Conservation (phyloP, 2,113 vertebrate genomes). For the Atractosteus spatula region DNA sequence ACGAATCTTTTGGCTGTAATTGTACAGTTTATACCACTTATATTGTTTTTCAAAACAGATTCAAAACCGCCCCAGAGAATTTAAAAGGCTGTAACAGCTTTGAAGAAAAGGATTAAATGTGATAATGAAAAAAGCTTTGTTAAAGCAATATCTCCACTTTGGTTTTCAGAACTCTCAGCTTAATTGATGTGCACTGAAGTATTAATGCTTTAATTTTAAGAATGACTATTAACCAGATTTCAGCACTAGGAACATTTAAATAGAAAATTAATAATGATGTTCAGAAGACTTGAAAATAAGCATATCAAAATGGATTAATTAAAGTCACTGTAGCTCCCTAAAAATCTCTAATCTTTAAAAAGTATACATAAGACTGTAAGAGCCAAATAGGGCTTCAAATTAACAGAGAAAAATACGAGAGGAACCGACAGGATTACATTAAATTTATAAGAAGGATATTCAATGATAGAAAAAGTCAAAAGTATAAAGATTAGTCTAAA, state of each 20-base stretch:
- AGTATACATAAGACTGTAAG: slow-evolving; percentile 32
- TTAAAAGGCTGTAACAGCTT: neutral
- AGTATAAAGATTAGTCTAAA: no score
- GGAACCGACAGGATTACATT: slow-evolving; percentile 37
- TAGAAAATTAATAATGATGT: neutral
- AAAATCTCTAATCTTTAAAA: slow-evolving; percentile 9
- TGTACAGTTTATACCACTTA: neutral
- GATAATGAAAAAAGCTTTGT: neutral
- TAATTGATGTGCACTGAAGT: neutral
- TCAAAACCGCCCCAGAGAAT: neutral
- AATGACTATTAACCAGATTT: neutral
- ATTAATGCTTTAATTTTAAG: neutral
- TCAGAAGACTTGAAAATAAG: neutral
- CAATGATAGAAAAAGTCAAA: no score
- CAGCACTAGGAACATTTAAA: neutral
- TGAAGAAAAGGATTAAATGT: neutral
- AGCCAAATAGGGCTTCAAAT: slow-evolving; percentile 47
- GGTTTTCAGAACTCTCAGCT: neutral
- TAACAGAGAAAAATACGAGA: slow-evolving; percentile 48
- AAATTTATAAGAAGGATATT: no score
- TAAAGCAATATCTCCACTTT: neutral
- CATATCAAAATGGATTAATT: neutral
- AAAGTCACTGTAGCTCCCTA: neutral
- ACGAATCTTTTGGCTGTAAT: no score
- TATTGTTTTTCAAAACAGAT: neutral